These are phyloP conservation scores for Peromyscus polionotus DNA, from an alignment of 2,113 vertebrate species.

Conservation along the genomic window DNA sequence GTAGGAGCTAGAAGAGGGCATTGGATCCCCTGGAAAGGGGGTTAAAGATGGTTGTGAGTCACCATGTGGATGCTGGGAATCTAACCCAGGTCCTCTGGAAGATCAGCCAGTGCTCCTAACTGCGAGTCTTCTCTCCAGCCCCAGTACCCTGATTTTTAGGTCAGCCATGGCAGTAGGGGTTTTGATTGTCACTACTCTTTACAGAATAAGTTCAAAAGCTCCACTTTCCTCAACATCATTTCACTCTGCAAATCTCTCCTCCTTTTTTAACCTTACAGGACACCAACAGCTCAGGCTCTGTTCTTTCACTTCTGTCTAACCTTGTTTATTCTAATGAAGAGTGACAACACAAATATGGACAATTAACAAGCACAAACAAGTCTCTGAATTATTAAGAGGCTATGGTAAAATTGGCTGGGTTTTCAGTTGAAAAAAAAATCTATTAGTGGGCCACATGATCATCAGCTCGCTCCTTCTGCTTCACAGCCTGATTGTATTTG, in stretches of 20 bases:
- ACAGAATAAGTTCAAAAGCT: neutral
- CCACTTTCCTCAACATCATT: neutral
- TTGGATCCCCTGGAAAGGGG: neutral
- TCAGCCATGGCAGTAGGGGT: neutral
- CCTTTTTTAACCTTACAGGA: neutral
- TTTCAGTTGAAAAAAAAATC: neutral
- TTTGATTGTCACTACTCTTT: neutral
- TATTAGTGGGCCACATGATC: neutral
- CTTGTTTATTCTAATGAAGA: conserved; percentile 27
- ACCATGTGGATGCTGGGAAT: neutral
- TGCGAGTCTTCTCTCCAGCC: neutral
- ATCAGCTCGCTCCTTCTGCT: neutral
- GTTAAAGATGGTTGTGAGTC: neutral
- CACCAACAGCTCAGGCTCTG: neutral
- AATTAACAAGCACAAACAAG: neutral
- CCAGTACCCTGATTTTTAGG: neutral
- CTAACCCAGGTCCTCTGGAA: neutral
- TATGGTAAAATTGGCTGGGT: neutral
- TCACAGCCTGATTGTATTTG: neutral
- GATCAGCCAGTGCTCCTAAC: neutral
- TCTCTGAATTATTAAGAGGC: neutral
- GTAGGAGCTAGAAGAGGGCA: neutral
- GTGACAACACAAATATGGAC: neutral
- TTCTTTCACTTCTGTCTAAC: neutral
- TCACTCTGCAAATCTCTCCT: neutral